Base-by-base conservation (phyloP, 2,888 invertebrate species). In the Desoria tigrina region DNA sequence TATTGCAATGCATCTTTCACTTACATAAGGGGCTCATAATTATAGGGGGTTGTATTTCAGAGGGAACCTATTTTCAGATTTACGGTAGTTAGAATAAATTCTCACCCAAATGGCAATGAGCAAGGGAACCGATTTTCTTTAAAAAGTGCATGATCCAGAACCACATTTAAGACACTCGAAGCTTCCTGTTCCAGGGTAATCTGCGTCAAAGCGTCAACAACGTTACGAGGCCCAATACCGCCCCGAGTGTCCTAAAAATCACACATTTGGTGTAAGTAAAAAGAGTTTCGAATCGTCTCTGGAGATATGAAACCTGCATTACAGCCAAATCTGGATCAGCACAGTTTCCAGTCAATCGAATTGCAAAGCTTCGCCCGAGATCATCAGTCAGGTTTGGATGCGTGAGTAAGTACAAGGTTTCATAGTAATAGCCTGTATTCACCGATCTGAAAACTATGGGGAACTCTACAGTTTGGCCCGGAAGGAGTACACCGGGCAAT, bases 351-450 rank as follows among this genome's bases (percentile, higher is more conserved):
- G 45, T 45, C 45, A 45, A 16, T 45, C 45, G 16, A 16, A 45
- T 21, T 11, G 9, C 45, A 45, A 11, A 45, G 45, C 21, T 45
- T 21, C 45, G 16, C 6, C 45, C 45, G 6, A 18, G n/a, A 6
- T 45, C 45, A 45, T 45, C 21, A 21, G 9, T 45, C 16, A 45
- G 9, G 9, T 39, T 39, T 11, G 73, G 75, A 56, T 74, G 71
- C 21, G 75, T 75, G 27, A 74, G 55, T n/a, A 75, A 54, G 39
- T 74, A 71, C 6, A 75, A 23, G 2, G 65, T 73, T 42, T 75
- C 74, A 24, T 65, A 59, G 49, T 65, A 75, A 45, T 65, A 71
- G 3, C 75, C 75, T 16, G 67, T 63, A 26, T 37, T 61, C 11
- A 56, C 59, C 14, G 72, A 65, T 53, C 69, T 60, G 39, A 39